A percentile compares a stretch with the other conserved stretches of the same genome.
Evolutionary conservation across 1,140 invertebrate species (phyloP).

Genomic region (Dryas iulia): DNA sequence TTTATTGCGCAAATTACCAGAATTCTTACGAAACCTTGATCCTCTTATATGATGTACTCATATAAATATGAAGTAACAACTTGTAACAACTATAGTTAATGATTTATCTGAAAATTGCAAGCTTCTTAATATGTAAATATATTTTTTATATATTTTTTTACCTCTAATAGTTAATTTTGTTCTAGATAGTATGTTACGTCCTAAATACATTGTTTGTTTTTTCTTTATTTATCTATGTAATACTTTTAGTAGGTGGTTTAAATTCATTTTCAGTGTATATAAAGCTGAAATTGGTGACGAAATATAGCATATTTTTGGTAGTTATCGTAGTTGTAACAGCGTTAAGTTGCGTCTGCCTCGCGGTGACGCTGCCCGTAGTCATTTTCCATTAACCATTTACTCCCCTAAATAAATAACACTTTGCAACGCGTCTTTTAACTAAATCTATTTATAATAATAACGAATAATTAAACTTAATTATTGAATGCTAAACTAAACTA

Average conservation of each 20-base stretch:
- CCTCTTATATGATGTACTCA: too few species aligned
- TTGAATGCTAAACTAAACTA: not conserved
- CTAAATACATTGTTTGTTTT: not conserved
- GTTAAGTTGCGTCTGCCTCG: too few species aligned
- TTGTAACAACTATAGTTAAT: not conserved
- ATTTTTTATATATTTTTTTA: not conserved
- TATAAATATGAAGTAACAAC: too few species aligned
- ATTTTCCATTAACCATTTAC: not conserved
- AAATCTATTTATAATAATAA: slow-evolving; percentile 2
- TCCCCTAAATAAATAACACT: slow-evolving; percentile 4
- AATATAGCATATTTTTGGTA: not conserved
- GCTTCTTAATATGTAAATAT: not conserved
- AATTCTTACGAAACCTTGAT: too few species aligned
- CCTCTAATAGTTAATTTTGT: not conserved
- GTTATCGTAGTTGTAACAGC: not conserved
- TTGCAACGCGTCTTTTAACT: slow-evolving; percentile 20
- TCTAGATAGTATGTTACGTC: too few species aligned
- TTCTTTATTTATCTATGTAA: not conserved
- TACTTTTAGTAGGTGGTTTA: not conserved
- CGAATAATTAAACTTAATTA: not conserved
- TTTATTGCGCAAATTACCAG: too few species aligned
- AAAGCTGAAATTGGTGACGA: not conserved
- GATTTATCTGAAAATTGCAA: not conserved
- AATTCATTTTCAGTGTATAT: not conserved
- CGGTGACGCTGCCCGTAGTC: too few species aligned